These are phyloP conservation scores for Oryctolagus cuniculus DNA, from an alignment of 2,113 vertebrate genomes.

Conservation along the genomic window DNA sequence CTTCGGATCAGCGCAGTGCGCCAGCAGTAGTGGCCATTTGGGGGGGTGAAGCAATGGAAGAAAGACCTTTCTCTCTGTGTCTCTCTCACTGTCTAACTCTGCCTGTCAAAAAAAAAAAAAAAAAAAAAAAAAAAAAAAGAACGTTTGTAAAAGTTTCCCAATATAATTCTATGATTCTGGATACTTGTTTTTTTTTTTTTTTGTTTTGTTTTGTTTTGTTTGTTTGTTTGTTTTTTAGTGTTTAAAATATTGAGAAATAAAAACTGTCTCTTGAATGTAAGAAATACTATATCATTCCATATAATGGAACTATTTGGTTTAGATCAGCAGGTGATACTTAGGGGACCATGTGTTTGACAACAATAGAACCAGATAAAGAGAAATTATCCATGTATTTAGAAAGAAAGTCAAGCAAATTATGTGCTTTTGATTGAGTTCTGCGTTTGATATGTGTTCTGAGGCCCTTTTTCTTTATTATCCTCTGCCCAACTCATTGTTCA, in stretches of 20 bases:
- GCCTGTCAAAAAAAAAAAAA: too few relatives aligned
- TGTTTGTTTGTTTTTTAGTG: too few relatives aligned
- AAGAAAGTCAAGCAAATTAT: not conserved
- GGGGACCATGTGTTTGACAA: not conserved
- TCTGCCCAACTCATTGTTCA: not conserved
- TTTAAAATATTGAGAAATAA: constrained; percentile 6
- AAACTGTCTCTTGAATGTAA: not conserved
- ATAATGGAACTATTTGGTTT: not conserved
- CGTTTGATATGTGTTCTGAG: too few relatives aligned
- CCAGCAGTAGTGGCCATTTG: too few relatives aligned
- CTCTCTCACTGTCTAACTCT: too few relatives aligned
- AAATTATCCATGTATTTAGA: not conserved
- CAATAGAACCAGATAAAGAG: not conserved
- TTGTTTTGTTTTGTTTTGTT: too few relatives aligned
- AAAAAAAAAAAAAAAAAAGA: too few relatives aligned
- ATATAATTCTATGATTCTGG: not conserved
- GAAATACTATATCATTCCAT: not conserved
- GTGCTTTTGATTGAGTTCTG: not conserved
- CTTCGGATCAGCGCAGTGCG: too few relatives aligned
- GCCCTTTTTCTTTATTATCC: not conserved
- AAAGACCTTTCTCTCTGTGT: too few relatives aligned
- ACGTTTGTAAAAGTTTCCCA: not conserved
- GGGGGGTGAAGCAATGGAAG: too few relatives aligned
- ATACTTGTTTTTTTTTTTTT: not conserved
- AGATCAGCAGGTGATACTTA: not conserved